Evolutionary conservation across 2,797 vertebrate species (phyloP), one percentile per base, ranked within the genome.

Genomic region (Euphonia xanthogaster): DNA sequence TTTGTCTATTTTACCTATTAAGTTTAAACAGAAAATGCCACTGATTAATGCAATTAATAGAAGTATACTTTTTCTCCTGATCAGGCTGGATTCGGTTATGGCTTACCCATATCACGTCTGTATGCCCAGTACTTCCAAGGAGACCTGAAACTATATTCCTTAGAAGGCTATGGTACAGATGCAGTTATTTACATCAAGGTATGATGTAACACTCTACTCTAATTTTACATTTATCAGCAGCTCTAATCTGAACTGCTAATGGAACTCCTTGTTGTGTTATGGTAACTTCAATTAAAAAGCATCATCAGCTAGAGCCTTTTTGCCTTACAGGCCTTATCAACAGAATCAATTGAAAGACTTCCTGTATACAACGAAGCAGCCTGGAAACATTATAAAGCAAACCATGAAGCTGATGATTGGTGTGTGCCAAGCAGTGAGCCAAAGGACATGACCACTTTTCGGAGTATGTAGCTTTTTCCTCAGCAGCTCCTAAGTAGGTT

Each of bases 51-150:
- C 42, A 73, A 6, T 83, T 96, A 93, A 92, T 58, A 20, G 40
- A 86, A 92, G 35, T 61, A 14, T 0, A 24, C 40, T 88, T 96
- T 91, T 72, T 92, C 81, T 75, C 58, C 53, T 25, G n/a, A 88
- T 94, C 96, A 99, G 99, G 99, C 99, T 97, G 99, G 99, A 81
- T 99, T 99, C 97, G 99, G 99, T 44, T 99, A 99, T 31, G 99
- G 99, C 33, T 97, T 99, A 93, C 99, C 99, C 91, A 99, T 99
- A 96, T 99, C 99, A 31, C 98, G 99, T 37, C 98, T 99, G 30
- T 99, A 99, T 39, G 99, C 99, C 7, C 98, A 99, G 23, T 99
- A 99, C 97, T 99, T 99, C 85, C 99, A 99, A 96, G 99, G 99
- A 63, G 99, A 99, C 96, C 97, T 99, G 89, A 99, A 99, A 97